A percentile compares a stretch with the other conserved stretches of the same genome.
Evolutionary conservation across 2,797 vertebrate species (phyloP).

Genomic region (Falco naumanni): DNA sequence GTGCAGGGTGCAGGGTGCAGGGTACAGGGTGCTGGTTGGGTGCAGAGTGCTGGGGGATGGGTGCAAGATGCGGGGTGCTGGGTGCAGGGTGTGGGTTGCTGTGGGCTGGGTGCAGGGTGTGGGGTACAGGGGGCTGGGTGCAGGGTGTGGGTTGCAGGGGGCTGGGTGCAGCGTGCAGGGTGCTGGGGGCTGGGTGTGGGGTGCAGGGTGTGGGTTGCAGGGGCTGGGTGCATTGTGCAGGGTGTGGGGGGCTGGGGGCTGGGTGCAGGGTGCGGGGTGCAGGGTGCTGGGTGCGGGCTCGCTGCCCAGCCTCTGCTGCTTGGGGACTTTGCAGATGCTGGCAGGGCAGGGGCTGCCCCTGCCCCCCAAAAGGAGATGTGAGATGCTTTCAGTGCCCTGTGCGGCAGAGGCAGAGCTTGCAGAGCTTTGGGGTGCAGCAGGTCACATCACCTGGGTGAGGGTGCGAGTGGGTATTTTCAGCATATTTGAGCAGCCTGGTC

Average conservation of each 20-base stretch:
- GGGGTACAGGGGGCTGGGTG: no score
- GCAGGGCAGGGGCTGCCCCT: neutral
- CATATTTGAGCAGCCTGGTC: neutral
- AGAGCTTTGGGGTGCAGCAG: neutral
- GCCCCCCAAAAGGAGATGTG: neutral
- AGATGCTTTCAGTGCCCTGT: rapidly evolving
- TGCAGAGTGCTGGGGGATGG: rapidly evolving
- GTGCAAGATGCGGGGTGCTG: no score
- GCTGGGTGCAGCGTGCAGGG: rapidly evolving
- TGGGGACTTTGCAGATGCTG: no score
- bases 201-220: rapidly evolving
- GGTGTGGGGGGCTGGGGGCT: no score
- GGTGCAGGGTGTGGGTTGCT: no score
- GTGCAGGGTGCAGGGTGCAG: no score
- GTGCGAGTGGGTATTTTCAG: neutral
- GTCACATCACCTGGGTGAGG: rapidly evolving
- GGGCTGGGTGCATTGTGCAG: rapidly evolving
- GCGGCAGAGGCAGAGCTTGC: neutral
- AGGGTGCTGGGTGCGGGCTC: neutral
- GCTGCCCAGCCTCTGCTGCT: neutral
- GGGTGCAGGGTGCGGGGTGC: neutral
- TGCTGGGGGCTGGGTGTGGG: neutral
- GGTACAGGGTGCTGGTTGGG: neutral
- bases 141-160: no score
- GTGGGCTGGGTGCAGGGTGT: no score